A percentile compares a stretch with the other conserved stretches of the same genome.
Evolutionary conservation across 1,140 invertebrate genomes (phyloP).

Genomic region (Choristoneura fumiferana): DNA sequence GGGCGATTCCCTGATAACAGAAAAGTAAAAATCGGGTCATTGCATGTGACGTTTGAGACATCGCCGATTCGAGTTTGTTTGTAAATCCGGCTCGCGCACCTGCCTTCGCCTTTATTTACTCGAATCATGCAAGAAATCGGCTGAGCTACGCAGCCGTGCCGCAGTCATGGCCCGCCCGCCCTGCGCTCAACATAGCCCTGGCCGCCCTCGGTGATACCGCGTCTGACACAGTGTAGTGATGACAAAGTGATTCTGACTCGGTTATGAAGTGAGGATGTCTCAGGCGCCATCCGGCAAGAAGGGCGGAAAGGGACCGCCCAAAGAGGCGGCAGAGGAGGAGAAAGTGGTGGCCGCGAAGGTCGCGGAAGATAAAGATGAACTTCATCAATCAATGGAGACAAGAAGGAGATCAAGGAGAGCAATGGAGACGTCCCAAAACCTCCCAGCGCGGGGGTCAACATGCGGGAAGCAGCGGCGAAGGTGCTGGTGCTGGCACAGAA

Average conservation of each 20-base stretch:
- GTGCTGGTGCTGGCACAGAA: constrained; percentile 88
- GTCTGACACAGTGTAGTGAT: constrained; percentile 63
- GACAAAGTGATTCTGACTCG: constrained; percentile 63
- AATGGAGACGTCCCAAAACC: constrained; percentile 83
- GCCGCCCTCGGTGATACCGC: constrained; percentile 42
- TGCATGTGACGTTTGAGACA: constrained; percentile 66
- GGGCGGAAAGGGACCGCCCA: constrained; percentile 71
- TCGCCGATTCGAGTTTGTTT: constrained; percentile 67
- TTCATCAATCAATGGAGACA: constrained; percentile 83
- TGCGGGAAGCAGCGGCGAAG: constrained; percentile 85
- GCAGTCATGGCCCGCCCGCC: constrained; percentile 73
- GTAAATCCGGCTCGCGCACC: constrained; percentile 62
- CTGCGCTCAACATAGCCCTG: constrained; percentile 48
- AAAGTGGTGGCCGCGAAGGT: constrained; percentile 62
- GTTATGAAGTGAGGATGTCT: constrained; percentile 73
- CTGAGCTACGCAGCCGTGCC: constrained; percentile 64
- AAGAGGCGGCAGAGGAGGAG: constrained; percentile 68
- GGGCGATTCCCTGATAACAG: constrained; percentile 13
- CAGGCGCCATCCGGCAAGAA: constrained; percentile 73
- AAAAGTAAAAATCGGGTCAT: constrained; percentile 55
- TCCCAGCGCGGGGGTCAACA: constrained; percentile 86
- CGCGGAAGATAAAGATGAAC: constrained; percentile 82
- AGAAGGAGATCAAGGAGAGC: constrained; percentile 76
- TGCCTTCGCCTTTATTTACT: constrained; percentile 66
- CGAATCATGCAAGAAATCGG: constrained; percentile 71